Conservation (phyloP, 2,113 vertebrate genomes). For the Nanorana parkeri region DNA sequence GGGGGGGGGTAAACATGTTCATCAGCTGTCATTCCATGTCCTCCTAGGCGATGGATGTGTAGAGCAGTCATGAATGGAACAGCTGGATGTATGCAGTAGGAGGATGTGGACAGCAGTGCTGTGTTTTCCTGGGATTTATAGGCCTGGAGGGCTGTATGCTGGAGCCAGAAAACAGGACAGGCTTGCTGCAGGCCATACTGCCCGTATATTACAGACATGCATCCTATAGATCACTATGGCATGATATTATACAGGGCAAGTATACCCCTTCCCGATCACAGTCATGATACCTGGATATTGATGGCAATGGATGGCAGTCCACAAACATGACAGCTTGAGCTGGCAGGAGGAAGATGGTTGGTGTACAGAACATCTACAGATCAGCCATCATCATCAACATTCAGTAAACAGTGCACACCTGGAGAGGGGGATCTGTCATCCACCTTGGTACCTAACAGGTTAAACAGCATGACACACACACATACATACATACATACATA, state of each 20-base stretch:
- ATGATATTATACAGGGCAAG: not conserved
- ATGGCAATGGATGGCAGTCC: constrained; percentile 8
- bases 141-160: constrained; percentile 8
- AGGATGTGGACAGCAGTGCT: not conserved
- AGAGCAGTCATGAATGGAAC: not conserved
- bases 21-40: not conserved
- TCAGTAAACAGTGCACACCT: not conserved
- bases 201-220: not conserved
- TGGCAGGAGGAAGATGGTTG: constrained; percentile 39
- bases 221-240: not conserved
- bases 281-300: not conserved
- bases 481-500: no score
- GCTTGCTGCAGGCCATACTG: constrained; percentile 35
- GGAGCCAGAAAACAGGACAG: constrained; percentile 1
- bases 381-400: not conserved
- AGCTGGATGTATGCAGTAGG: not conserved
- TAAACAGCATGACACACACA: not conserved
- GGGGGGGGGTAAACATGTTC: not conserved
- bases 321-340: no score
- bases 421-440: not conserved
- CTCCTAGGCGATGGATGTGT: not conserved
- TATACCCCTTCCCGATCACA: not conserved
- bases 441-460: not conserved
- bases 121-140: not conserved
- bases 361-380: no score